Evolutionary conservation across 2,888 invertebrate genomes (phyloP), one percentile per base, ranked within the genome.

Genomic region (Oscheius sp.): DNA sequence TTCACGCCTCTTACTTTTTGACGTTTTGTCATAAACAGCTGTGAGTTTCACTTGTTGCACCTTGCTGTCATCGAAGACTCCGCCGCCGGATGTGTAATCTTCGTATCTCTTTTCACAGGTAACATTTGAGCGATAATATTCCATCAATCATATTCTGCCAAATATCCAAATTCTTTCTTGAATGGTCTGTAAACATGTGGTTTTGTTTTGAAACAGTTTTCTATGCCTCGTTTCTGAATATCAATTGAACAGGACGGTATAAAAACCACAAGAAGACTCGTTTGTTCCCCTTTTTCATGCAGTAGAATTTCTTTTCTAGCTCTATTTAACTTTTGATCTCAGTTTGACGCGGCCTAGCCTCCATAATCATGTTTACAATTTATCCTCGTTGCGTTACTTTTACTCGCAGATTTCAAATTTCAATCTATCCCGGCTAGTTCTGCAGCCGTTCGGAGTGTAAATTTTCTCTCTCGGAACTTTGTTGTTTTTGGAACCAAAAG

Each of bases 41-140:
- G 66, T 29, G 66, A 66, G 69, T 69, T 69, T 69, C 69, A 69
- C 69, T 69, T 69, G 69, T 69, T 69, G 69, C 69, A 55, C 56
- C 45, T 69, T 41, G 69, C 69, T 69, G 69, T 69, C 69, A 69
- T 53, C 55, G 69, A 69, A 35, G 66, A 53, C 56, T 23, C 69
- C 43, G 53, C 69, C 55, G 43, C 69, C 43, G 27, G 56, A 69
- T 27, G 69, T 69, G 69, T 69, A 69, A 69, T 69, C 55, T 56
- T 69, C 69, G 69, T 69, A 69, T 69, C 69, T 69, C 55, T 69
- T 69, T 69, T 69, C 69, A 66, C 49, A 52, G 69, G 56, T 69
- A 55, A 43, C 55, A 55, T 55, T 55, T 56, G 56, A 69, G 35
- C 41, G 69, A 69, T 55, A 23, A 69, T 69, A 43, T 55, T 21